Conservation (phyloP, 2,888 invertebrate genomes). For the Caenorhabditis sp. region DNA sequence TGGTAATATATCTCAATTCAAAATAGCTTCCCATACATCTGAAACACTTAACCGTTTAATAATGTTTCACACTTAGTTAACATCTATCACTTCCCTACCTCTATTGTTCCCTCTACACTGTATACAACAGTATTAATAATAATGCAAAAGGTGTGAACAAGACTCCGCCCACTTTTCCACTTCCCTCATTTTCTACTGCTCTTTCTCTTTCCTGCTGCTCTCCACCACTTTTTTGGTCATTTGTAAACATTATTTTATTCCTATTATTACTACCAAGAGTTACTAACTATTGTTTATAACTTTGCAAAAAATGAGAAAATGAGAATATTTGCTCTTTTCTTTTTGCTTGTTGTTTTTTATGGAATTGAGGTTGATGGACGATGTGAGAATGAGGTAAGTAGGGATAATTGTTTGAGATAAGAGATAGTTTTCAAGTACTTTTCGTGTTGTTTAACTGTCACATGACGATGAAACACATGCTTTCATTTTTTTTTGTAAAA, state of each 20-base stretch:
- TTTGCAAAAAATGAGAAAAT: constrained; percentile 8
- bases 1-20: too few relatives aligned
- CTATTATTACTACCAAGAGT: neutral
- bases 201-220: neutral
- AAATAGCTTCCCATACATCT: too few relatives aligned
- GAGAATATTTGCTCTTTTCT: neutral
- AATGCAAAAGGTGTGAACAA: neutral
- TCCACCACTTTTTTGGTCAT: constrained; percentile 8
- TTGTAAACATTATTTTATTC: constrained; percentile 10
- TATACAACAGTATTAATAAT: neutral
- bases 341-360: neutral
- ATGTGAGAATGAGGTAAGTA: constrained; percentile 8
- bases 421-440: neutral
- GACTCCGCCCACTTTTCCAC: neutral
- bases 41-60: neutral
- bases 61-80: neutral
- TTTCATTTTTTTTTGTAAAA: too few relatives aligned
- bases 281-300: constrained; percentile 11
- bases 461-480: neutral
- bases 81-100: neutral
- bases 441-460: neutral
- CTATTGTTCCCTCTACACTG: neutral
- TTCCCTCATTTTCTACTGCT: constrained; percentile 1
- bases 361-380: neutral
- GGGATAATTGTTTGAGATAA: neutral